Conservation (phyloP, 2,888 invertebrate species). For the Drosophila pseudotalamancana region DNA sequence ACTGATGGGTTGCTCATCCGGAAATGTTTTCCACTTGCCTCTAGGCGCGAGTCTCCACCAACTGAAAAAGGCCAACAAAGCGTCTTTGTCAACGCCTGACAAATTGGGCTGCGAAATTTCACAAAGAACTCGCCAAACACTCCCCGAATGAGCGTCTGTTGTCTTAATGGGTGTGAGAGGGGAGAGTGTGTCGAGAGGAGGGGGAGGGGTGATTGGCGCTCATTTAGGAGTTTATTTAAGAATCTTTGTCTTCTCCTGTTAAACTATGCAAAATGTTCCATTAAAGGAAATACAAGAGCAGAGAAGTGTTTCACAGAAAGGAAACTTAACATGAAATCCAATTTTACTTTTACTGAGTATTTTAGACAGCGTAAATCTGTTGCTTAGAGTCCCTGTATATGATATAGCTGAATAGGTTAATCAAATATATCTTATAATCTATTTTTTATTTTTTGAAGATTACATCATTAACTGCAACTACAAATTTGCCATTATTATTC, state of each 20-base stretch:
- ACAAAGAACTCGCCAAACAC: constrained; percentile 33
- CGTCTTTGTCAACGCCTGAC: constrained; percentile 77
- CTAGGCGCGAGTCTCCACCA: constrained; percentile 33
- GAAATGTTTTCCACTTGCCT: constrained; percentile 76
- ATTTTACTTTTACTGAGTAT: background rate
- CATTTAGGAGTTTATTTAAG: constrained; percentile 14
- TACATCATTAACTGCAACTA: too few species aligned
- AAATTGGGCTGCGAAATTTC: constrained; percentile 70
- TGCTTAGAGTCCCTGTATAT: too few species aligned
- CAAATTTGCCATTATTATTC: too few species aligned
- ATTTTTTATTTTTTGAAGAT: too few species aligned
- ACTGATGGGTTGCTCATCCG: constrained; percentile 81
- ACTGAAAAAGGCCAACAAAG: constrained; percentile 56
- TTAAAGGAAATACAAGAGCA: background rate
- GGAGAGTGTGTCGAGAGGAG: background rate
- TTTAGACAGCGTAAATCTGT: too few species aligned
- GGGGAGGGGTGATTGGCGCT: background rate
- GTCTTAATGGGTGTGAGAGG: background rate
- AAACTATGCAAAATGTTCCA: constrained; percentile 3
- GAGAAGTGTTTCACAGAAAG: background rate
- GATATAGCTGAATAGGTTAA: too few species aligned
- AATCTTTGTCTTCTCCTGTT: constrained; percentile 14
- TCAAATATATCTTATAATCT: too few species aligned
- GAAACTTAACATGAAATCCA: background rate
- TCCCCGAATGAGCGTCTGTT: background rate